A percentile compares a stretch with the other conserved stretches of the same genome.
phyloP scores from a whole-genome alignment of 1,140 invertebrate species.

The Steinernema khuongi region DNA sequence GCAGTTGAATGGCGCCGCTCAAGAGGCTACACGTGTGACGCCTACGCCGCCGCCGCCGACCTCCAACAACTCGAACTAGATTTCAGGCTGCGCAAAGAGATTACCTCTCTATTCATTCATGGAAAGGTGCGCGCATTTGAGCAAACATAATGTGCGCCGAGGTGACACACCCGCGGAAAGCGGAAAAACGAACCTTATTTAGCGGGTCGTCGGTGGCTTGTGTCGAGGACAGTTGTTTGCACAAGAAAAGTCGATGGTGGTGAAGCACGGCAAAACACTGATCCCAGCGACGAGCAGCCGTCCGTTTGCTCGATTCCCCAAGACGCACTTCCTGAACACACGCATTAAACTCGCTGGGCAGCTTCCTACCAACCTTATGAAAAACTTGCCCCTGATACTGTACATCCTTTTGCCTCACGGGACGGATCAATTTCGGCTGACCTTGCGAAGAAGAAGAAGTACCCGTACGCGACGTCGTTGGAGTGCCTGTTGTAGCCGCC shows the following conservation, averaged over 20 bases:
- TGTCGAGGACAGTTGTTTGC: constrained; percentile 5
- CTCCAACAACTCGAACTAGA: background rate
- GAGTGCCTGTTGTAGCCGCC: background rate
- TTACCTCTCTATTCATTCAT: constrained; percentile 12
- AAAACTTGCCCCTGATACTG: constrained; percentile 12
- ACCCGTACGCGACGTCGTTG: background rate
- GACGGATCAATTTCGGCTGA: background rate
- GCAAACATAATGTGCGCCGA: constrained; percentile 7
- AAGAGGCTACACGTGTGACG: background rate
- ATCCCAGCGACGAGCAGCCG: constrained; percentile 38
- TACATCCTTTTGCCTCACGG: background rate
- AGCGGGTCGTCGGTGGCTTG: constrained; percentile 5
- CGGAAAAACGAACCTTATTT: constrained; percentile 14
- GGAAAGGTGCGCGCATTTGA: background rate
- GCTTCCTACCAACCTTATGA: background rate
- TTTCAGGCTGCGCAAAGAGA: background rate
- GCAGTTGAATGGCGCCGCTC: background rate
- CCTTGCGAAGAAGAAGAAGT: background rate
- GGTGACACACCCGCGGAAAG: background rate
- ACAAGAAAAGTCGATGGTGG: constrained; percentile 7
- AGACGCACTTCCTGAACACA: constrained; percentile 13
- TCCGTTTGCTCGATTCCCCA: constrained; percentile 11
- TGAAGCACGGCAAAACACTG: constrained; percentile 17
- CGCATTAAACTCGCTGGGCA: background rate
- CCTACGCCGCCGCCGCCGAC: background rate